phyloP scores from a whole-genome alignment of 2,888 invertebrate species.

The Odontocerum albicorne region DNA sequence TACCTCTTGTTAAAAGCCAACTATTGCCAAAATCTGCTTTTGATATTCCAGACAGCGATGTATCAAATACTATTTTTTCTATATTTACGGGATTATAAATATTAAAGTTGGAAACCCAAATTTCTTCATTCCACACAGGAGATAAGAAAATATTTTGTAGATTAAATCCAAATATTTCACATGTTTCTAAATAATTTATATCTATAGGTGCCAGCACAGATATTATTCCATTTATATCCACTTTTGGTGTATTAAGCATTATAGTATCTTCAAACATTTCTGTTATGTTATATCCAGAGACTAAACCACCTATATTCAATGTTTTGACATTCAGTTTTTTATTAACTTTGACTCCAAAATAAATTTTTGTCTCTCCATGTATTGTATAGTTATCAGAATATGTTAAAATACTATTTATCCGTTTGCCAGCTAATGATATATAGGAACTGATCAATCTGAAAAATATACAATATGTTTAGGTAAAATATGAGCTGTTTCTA shows the following conservation, averaged over 20 bases:
- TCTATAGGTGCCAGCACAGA: conserved; percentile 7
- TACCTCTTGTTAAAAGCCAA: conserved; percentile 45
- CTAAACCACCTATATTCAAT: conserved; percentile 33
- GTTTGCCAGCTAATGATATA: conserved; percentile 20
- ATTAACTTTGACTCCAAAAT: conserved; percentile 16
- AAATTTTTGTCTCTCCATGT: conserved; percentile 18
- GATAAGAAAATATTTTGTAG: conserved; percentile 26
- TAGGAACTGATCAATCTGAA: conserved; percentile 25
- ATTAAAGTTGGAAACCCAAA: conserved; percentile 34
- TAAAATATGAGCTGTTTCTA: too few relatives aligned
- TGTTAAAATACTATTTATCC: conserved; percentile 19
- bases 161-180: conserved; percentile 25
- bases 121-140: conserved; percentile 28
- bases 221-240: conserved; percentile 10
- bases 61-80: conserved; percentile 46
- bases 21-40: conserved; percentile 45
- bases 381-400: conserved; percentile 17
- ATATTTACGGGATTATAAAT: conserved; percentile 40
- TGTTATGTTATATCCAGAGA: conserved; percentile 41
- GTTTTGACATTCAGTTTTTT: conserved; percentile 13
- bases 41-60: conserved; percentile 47
- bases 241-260: conserved; percentile 17
- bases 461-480: too few relatives aligned
- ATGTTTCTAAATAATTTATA: conserved; percentile 8
- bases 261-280: conserved; percentile 42